Evolutionary conservation across 1,140 invertebrate genomes (phyloP).

Genomic region (Brachionus paranguensis): DNA sequence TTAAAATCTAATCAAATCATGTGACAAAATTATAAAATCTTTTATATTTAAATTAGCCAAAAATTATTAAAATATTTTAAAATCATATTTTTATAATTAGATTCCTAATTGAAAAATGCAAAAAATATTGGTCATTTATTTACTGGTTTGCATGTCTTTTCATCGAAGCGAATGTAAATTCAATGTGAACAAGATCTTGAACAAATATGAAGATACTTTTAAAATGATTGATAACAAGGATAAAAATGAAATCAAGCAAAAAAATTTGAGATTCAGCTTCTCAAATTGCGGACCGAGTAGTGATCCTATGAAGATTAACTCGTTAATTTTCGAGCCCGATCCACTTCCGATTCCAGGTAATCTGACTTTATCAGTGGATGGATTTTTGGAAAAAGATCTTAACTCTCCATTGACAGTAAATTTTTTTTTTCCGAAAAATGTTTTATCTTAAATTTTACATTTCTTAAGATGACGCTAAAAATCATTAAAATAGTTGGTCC

Average conservation of each 20-base stretch:
- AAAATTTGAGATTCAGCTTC: slow-evolving; percentile 6
- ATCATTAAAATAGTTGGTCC: slow-evolving; percentile 31
- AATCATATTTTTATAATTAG: not conserved
- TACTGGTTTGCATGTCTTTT: not conserved
- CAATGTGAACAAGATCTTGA: not conserved
- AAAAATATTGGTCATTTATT: not conserved
- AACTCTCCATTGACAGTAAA: not conserved
- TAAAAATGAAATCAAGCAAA: not conserved
- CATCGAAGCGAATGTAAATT: not conserved
- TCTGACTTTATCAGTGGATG: not conserved
- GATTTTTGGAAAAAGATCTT: not conserved
- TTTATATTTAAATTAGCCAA: not conserved
- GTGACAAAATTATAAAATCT: not conserved
- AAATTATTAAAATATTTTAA: not conserved
- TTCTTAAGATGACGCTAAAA: not conserved
- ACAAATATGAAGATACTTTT: not conserved
- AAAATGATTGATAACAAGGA: not conserved
- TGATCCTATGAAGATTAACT: slow-evolving; percentile 15
- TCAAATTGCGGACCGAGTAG: not conserved
- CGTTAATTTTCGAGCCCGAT: not conserved
- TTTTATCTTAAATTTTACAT: not conserved
- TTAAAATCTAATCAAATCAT: not conserved
- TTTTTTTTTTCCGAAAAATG: not conserved
- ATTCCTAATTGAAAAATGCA: not conserved
- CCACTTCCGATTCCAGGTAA: slow-evolving; percentile 21